Percentiles rank a stretch among this genome's conserved stretches.
phyloP scores from a whole-genome alignment of 2,888 invertebrate species.

The Sarcophaga caerulescens region DNA sequence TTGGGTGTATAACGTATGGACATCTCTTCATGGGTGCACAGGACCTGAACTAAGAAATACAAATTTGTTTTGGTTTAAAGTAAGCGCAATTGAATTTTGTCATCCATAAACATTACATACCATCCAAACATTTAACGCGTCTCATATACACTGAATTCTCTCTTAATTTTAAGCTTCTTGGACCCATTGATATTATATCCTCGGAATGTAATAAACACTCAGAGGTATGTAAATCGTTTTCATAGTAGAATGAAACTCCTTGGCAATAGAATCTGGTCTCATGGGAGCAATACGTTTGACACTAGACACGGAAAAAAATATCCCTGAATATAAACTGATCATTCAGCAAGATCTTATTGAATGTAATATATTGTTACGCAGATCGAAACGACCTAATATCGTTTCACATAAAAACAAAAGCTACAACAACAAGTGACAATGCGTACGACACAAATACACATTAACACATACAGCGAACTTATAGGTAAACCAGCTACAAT shows the following conservation, averaged over 20 bases:
- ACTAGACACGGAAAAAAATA: slow-evolving; percentile 75
- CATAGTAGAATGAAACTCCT: slow-evolving; percentile 84
- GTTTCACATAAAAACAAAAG: no score
- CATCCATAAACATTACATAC: slow-evolving; percentile 82
- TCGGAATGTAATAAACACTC: slow-evolving; percentile 90
- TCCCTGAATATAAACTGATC: not conserved
- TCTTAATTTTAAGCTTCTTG: slow-evolving; percentile 85
- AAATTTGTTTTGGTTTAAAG: not conserved
- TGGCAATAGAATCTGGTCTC: slow-evolving; percentile 87
- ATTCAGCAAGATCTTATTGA: no score
- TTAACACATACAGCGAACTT: no score
- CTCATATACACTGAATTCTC: slow-evolving; percentile 88
- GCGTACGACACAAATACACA: no score
- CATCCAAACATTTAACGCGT: slow-evolving; percentile 91
- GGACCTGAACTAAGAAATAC: slow-evolving; percentile 86
- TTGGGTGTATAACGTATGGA: slow-evolving; percentile 86
- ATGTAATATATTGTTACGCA: no score
- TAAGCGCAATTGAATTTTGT: not conserved
- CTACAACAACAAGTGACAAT: no score
- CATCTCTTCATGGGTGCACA: slow-evolving; percentile 88
- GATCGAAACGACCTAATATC: no score
- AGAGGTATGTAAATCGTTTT: slow-evolving; percentile 74
- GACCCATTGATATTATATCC: slow-evolving; percentile 90
- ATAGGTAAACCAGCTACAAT: no score
- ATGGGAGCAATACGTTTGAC: slow-evolving; percentile 83